Base-by-base conservation (phyloP, 2,113 vertebrate species). In the Lophius piscatorius region DNA sequence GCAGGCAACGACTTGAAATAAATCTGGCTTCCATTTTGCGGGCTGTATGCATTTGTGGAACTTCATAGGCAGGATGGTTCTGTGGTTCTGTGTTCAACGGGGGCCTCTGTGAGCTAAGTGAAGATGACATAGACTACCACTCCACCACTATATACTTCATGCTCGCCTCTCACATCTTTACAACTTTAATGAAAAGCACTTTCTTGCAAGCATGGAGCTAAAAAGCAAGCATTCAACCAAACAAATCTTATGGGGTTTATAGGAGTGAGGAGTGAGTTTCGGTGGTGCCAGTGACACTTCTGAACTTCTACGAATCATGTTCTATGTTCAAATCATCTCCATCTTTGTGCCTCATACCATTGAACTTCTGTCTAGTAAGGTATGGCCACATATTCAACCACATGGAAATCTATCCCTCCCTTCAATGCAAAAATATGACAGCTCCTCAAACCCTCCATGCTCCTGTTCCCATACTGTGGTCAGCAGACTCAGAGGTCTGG, bases 281-380 rank as follows among this genome's bases (percentile, higher is more conserved):
- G 57, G 73, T 56, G 74, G 69, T 55, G 36, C 31, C 33, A 24
- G 33, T 42, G 74, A 82, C 70, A 62, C 67, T 63, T 71, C 50
- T 78, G 76, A 67, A 78, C 70, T 42, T 68, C 55, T 38, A 49
- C 70, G 74, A 79, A 61, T 63, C 65, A 86, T 82, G 39, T 34
- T 64, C 54, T 33, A 56, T 65, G 66, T 62, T 28, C 39, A 26
- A 21, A 64, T 67, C 29, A 34, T 69, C 58, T 44, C 59, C 54
- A 34, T 47, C 35, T 9, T 1, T 62, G 31, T 35, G 70, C 18
- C 21, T 55, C 3, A 20, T 21, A 60, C 26, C 39, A 41, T 57
- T 33, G 1, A 77, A 62, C 59, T 54, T 76, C 51, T 59, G 70
- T 48, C 44, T 29, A 34, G 22, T 47, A 63, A 73, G 63, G 55